Base-by-base conservation (phyloP, 1,140 invertebrate species). In the Teleogryllus occipitalis region DNA sequence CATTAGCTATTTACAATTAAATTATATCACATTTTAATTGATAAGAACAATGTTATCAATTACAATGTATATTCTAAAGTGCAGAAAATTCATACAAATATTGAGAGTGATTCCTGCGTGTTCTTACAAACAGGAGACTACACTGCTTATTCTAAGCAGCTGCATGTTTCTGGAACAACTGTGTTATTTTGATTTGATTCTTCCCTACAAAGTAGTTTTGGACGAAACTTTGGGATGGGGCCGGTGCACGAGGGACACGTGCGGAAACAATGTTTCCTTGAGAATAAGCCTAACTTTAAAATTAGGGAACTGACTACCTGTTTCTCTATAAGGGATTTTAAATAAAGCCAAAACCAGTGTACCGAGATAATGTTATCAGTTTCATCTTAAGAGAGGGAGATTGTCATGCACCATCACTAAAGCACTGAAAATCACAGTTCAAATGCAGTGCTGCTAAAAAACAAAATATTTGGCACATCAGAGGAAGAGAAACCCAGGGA, bases 1-100 rank as follows among this genome's bases (percentile, higher is more conserved):
- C 82, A 83, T 81, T 79, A 49, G 82, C 80, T 82, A 83, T 82
- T 75, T 83, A 83, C 82, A 83, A n/a, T 80, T 80, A 65, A 79
- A 78, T 54, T 78, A 46, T 74, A 75, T 78, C 80, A 74, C 76
- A 78, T 82, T 82, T 78, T 79, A 82, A 80, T 80, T 81, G 76
- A 81, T 79, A 75, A 78, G 79, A 49, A 80, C 80, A 65, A 72
- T 65, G 49, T 77, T 77, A 80, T 80, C 49, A 49, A 77, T 80
- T 39, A 80, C 75, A 54, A 80, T 76, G 79, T 65, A n/a, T 47
- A 78, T 78, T 78, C 80, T 80, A 79, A 73, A 75, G 79, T 79
- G 79, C 79, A 79, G 79, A 75, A 79, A 49, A 76, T 79, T 79
- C 75, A 46, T 79, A 79, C 74, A 79, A 79, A 79, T 47, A 22